These are phyloP conservation scores for Frankliniella fusca DNA, from an alignment of 2,888 invertebrate species.

Conservation along the genomic window DNA sequence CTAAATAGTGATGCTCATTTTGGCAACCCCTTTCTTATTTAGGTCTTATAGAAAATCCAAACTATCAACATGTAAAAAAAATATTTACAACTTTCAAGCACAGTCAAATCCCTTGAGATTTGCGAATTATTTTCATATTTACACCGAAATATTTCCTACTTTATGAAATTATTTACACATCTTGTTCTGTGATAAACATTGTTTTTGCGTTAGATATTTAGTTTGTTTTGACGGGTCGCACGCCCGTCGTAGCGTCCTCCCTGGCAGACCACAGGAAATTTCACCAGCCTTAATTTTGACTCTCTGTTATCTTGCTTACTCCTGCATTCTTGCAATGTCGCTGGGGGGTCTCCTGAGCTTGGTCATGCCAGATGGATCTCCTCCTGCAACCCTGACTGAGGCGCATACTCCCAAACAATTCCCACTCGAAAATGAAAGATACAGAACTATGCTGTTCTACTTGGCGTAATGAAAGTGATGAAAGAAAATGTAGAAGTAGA, in stretches of 20 bases:
- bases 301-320: no score
- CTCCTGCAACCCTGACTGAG: not conserved
- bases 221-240: slow-evolving; percentile 4
- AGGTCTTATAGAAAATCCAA: slow-evolving; percentile 19
- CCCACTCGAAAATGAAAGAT: not conserved
- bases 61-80: slow-evolving; percentile 16
- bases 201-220: not conserved
- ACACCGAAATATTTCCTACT: not conserved
- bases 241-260: slow-evolving; percentile 18
- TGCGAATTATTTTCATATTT: not conserved
- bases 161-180: no score
- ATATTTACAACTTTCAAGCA: slow-evolving; percentile 23
- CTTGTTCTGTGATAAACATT: not conserved
- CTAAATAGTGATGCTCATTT: not conserved
- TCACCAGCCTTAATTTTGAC: not conserved
- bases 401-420: not conserved
- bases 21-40: not conserved
- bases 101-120: not conserved
- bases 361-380: not conserved
- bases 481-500: no score
- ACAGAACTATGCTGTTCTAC: no score
- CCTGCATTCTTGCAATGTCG: not conserved
- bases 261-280: not conserved
- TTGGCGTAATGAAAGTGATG: no score
- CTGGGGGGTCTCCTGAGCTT: not conserved